Conservation (phyloP, 2,113 vertebrate species). For the Tetraodon nigroviridis region DNA sequence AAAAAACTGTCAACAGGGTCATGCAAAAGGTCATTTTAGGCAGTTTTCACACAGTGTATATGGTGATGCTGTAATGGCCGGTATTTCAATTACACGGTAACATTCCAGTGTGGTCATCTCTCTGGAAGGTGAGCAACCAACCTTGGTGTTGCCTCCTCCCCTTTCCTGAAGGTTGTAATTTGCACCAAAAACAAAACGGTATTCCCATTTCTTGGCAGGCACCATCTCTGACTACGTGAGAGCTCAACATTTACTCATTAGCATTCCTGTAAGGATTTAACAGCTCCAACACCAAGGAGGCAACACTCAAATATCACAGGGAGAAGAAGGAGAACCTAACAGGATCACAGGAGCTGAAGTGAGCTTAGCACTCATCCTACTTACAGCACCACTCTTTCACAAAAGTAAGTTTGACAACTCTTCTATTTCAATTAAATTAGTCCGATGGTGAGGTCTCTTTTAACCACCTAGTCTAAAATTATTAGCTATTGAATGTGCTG, state of each 20-base stretch:
- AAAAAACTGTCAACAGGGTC: conserved; percentile 8
- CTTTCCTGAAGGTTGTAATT: conserved; percentile 33
- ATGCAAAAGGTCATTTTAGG: too few relatives aligned
- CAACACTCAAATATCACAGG: conserved; percentile 56
- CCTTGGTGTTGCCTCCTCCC: conserved; percentile 22
- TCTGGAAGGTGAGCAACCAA: conserved; percentile 1
- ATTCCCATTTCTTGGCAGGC: conserved; percentile 50
- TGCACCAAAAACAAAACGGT: conserved; percentile 52
- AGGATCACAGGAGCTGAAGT: conserved; percentile 46
- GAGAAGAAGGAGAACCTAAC: conserved; percentile 44
- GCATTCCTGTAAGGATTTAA: conserved; percentile 65
- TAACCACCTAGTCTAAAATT: neutral
- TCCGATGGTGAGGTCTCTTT: neutral
- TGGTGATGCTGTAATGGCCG: too few relatives aligned
- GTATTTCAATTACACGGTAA: neutral
- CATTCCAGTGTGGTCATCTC: conserved; percentile 4
- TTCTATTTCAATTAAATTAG: conserved; percentile 21
- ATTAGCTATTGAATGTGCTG: too few relatives aligned
- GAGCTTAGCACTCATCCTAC: conserved; percentile 51
- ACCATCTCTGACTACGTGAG: conserved; percentile 37
- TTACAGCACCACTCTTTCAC: conserved; percentile 10
- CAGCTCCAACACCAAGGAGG: conserved; percentile 54
- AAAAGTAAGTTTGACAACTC: conserved; percentile 25
- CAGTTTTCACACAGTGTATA: too few relatives aligned
- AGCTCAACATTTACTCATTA: conserved; percentile 47